phyloP scores from a whole-genome alignment of 2,797 vertebrate species.

The Eidolon dupreanum region DNA sequence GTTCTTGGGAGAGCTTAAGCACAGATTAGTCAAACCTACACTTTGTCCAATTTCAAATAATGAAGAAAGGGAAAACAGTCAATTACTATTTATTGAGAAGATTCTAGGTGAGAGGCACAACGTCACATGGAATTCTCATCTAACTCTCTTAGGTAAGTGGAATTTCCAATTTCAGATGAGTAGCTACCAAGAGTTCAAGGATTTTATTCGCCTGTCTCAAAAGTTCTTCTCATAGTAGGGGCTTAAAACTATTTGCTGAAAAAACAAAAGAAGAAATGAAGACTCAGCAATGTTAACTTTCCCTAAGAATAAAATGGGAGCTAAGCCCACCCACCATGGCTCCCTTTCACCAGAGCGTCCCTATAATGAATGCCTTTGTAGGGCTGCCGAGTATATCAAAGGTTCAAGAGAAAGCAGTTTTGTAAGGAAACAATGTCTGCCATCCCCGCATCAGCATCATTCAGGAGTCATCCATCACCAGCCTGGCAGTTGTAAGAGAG shows the following conservation, averaged over 20 bases:
- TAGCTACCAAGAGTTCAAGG: not conserved
- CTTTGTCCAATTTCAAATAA: not conserved
- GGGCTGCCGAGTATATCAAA: not conserved
- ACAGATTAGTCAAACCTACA: not conserved
- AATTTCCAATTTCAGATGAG: not conserved
- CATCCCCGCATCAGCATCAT: accelerated
- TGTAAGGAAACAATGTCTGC: accelerated
- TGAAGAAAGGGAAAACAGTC: not conserved
- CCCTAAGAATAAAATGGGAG: not conserved
- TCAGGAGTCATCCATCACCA: not conserved
- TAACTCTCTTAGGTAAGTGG: not conserved
- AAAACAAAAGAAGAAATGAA: not conserved
- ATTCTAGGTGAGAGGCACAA: not conserved
- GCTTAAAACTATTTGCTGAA: not conserved
- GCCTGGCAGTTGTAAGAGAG: not conserved
- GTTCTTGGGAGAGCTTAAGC: not conserved
- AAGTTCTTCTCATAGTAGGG: not conserved
- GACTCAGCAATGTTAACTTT: not conserved
- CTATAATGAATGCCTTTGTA: not conserved
- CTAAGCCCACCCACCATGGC: not conserved
- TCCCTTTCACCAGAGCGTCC: not conserved
- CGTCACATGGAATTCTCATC: not conserved
- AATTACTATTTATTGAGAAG: not conserved
- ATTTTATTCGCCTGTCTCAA: not conserved
- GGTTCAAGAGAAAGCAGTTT: not conserved